Conservation (phyloP, 2,797 vertebrate species). For the Spheniscus humboldti region DNA sequence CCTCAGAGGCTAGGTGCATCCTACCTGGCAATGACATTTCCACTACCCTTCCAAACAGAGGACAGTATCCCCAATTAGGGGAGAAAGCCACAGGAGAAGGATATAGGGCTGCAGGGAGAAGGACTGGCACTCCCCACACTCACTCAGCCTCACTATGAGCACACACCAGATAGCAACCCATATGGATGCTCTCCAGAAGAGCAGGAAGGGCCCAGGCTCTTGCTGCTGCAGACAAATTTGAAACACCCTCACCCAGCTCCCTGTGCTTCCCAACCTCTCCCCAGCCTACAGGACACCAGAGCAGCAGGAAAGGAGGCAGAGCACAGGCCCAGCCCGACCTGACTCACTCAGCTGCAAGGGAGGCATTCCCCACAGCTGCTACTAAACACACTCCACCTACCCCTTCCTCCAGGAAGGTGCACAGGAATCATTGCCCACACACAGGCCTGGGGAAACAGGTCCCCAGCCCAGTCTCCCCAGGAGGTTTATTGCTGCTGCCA, state of each 20-base stretch:
- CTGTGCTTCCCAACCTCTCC: background rate
- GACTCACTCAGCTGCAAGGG: background rate
- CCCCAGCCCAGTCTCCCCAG: background rate
- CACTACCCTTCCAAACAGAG: background rate
- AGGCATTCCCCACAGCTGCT: background rate
- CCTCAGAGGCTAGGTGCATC: background rate
- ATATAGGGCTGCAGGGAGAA: background rate
- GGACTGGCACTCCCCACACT: background rate
- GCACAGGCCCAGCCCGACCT: background rate
- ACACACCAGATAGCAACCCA: background rate
- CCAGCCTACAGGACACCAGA: background rate
- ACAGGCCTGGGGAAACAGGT: background rate
- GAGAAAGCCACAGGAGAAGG: background rate
- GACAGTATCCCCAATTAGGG: background rate
- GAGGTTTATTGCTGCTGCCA: background rate
- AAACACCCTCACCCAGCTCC: background rate
- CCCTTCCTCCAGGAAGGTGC: background rate
- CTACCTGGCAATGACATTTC: background rate
- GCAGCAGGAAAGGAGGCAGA: background rate
- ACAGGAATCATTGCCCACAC: background rate
- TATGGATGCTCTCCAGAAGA: background rate
- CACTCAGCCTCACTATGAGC: background rate
- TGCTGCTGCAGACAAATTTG: background rate
- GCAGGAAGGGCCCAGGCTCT: background rate
- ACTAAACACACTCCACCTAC: background rate